Conservation (phyloP, 2,888 invertebrate species). For the Lasius platythorax region DNA sequence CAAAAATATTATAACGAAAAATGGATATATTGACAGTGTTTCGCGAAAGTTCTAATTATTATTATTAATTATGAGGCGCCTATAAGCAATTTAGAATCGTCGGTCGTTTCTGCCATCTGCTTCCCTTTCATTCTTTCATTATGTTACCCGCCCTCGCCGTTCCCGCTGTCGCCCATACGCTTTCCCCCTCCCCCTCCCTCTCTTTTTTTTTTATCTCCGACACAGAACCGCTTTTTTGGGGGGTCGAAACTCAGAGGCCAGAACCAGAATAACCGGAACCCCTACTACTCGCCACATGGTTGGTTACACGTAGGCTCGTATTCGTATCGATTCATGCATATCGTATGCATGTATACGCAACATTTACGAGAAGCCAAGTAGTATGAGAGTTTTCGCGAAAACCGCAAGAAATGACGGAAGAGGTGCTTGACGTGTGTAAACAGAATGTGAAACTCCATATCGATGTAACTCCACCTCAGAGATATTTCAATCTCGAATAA, state of each 20-base stretch:
- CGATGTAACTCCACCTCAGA: not conserved
- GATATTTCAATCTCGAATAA: not conserved
- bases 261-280: conserved; percentile 81
- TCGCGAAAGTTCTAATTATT: not conserved
- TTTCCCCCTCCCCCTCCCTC: conserved; percentile 19
- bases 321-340: conserved; percentile 48
- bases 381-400: conserved; percentile 22
- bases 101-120: conserved; percentile 47
- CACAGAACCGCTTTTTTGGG: conserved; percentile 72
- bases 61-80: conserved; percentile 17
- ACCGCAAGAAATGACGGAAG: not conserved
- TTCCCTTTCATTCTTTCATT: conserved; percentile 58
- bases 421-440: not conserved
- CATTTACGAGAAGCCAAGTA: not conserved
- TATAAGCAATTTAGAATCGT: conserved; percentile 3
- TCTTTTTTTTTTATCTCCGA: conserved; percentile 57
- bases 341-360: not conserved
- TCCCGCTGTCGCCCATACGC: conserved; percentile 16
- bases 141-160: conserved; percentile 36
- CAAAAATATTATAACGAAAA: not conserved
- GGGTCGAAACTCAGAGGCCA: conserved; percentile 76
- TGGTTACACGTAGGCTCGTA: conserved; percentile 37
- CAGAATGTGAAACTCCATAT: not conserved
- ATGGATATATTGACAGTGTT: not conserved
- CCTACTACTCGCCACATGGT: conserved; percentile 60